phyloP scores from a whole-genome alignment of 2,113 vertebrate species.

The Gymnocephalus cernua region DNA sequence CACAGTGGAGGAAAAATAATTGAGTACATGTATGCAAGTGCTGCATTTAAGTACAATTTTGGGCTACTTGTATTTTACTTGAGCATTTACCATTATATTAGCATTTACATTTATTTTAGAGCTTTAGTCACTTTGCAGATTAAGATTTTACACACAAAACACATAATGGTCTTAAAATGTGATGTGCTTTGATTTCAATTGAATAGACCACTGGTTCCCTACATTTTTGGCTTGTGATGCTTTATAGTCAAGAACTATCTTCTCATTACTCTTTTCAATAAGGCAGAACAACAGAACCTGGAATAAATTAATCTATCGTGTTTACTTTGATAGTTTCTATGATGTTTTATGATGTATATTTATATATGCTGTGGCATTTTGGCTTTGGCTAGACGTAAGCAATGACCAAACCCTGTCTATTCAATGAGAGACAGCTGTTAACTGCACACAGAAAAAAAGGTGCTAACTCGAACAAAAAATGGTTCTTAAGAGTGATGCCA shows the following conservation, averaged over 20 bases:
- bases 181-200: background rate
- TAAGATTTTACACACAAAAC: background rate
- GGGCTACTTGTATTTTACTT: background rate
- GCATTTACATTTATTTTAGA: background rate
- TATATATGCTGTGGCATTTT: background rate
- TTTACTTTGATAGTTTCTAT: background rate
- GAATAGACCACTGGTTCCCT: background rate
- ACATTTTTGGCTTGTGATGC: no score
- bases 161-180: background rate
- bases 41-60: background rate
- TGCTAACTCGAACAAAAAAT: no score
- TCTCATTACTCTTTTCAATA: background rate
- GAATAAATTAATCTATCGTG: background rate
- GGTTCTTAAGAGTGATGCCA: no score
- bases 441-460: no score
- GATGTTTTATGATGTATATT: constrained; percentile 11
- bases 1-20: background rate
- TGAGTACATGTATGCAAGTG: background rate
- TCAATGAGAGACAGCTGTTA: background rate
- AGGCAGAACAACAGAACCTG: background rate
- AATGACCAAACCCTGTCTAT: background rate
- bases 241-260: background rate
- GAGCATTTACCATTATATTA: no score
- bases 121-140: background rate
- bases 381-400: background rate